Percentiles rank a stretch among this genome's conserved stretches.
These are phyloP conservation scores for Schizopygopsis pylzovi DNA, from an alignment of 2,797 vertebrate species.

Conservation along the genomic window DNA sequence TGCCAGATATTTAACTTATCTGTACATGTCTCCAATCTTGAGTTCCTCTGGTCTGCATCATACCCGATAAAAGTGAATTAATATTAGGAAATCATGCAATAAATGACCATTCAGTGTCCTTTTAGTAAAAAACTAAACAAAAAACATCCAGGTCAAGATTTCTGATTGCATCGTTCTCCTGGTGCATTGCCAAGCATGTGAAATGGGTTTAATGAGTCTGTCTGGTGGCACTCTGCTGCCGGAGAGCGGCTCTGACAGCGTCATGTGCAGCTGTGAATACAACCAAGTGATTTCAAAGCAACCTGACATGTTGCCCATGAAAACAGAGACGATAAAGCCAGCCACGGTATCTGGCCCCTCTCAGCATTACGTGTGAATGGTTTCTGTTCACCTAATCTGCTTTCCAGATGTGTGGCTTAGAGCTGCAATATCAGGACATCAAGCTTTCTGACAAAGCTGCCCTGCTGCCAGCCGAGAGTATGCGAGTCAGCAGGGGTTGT, in stretches of 20 bases:
- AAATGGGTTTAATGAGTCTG: slow-evolving; percentile 58
- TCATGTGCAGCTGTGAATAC: slow-evolving; percentile 54
- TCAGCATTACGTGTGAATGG: slow-evolving; percentile 66
- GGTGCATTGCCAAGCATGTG: slow-evolving; percentile 41
- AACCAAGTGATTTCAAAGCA: slow-evolving; percentile 51
- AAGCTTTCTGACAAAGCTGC: slow-evolving; percentile 57
- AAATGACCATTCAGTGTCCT: slow-evolving; percentile 23
- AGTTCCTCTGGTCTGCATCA: slow-evolving; percentile 25
- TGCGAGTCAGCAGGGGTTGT: slow-evolving; percentile 34
- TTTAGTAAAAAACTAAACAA: slow-evolving; percentile 20
- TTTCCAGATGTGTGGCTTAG: slow-evolving; percentile 62
- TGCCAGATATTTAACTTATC: no score
- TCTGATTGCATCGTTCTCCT: not conserved
- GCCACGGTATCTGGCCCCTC: slow-evolving; percentile 63
- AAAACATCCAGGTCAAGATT: not conserved
- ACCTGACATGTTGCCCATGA: slow-evolving; percentile 53
- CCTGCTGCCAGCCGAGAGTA: slow-evolving; percentile 54
- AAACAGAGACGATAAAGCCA: slow-evolving; percentile 60
- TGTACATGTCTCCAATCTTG: no score
- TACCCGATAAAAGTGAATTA: slow-evolving; percentile 50
- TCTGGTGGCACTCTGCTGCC: slow-evolving; percentile 35
- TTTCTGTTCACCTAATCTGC: slow-evolving; percentile 57
- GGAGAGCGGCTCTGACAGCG: not conserved
- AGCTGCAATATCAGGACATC: slow-evolving; percentile 66
- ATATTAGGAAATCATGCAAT: slow-evolving; percentile 31